Percentiles rank a stretch among this genome's conserved stretches.
Conservation (phyloP, 2,888 invertebrate genomes). For the Drosophila fulvimacula region DNA sequence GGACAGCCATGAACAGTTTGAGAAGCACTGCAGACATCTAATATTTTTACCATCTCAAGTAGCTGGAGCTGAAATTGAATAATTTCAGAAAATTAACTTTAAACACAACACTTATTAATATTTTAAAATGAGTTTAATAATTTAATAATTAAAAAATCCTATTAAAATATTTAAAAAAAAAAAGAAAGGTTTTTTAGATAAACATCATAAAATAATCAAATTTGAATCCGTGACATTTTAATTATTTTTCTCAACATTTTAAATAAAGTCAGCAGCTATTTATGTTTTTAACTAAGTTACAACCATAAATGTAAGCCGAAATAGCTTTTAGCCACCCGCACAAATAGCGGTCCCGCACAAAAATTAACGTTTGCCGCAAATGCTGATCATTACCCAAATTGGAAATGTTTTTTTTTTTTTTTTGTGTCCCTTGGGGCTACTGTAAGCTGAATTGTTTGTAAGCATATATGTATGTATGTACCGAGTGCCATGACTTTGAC, state of each 20-base stretch:
- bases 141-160: too few species aligned
- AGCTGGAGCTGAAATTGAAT: too few species aligned
- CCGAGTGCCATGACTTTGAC: slow-evolving; percentile 62
- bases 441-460: slow-evolving; percentile 27
- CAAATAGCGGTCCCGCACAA: slow-evolving; percentile 29
- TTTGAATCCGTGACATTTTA: not conserved
- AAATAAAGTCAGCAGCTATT: not conserved
- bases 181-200: too few species aligned
- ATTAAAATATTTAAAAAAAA: too few species aligned
- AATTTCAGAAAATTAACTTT: too few species aligned
- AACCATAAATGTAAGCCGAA: slow-evolving; percentile 10
- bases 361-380: not conserved
- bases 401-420: slow-evolving; percentile 21
- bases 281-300: not conserved
- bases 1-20: not conserved
- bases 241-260: not conserved
- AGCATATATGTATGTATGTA: slow-evolving; percentile 26
- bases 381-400: slow-evolving; percentile 36
- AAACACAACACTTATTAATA: too few species aligned
- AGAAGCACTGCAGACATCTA: not conserved
- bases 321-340: slow-evolving; percentile 40
- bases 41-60: too few species aligned
- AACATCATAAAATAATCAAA: not conserved
- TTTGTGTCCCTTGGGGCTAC: slow-evolving; percentile 50
- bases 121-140: too few species aligned